Evolutionary conservation across 2,888 invertebrate species (phyloP), one percentile per base, ranked within the genome.

Genomic region (Hedychridium roseum): DNA sequence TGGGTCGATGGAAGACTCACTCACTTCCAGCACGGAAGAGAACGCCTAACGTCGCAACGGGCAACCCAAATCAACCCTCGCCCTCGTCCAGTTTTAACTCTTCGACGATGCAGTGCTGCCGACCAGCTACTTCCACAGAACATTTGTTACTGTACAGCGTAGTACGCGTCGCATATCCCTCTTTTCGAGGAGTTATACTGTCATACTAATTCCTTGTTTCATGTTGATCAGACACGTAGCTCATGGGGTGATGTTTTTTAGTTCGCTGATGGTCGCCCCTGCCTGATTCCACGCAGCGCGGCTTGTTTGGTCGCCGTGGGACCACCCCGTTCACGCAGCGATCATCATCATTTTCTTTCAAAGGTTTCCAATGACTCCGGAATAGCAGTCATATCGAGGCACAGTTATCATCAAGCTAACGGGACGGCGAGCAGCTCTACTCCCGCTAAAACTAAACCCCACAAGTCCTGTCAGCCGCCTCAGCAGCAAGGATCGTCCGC

Each of bases 1-100:
- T 92, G 80, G 88, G 90, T 15, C 91, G 92, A 76, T 92, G 92
- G 92, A 93, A 92, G 80, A 93, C 92, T 0, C 93, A 92, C 74
- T 92, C 92, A 73, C 80, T 93, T 57, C 93, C 93, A 9, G 92
- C 92, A 0, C 84, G 92, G 50, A 92, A 92, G 74, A 89, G 91
- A 80, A 87, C 88, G 43, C 84, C 84, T 0, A 87, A 88, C 1
- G 82, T 82, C 1, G 73, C 81, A 0, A 56, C 64, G 15, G 65
- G 51, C 44, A 70, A 68, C 44, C 64, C 70, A 9, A 65, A 64
- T 47, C 70, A 72, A 14, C 70, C 74, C 4, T 74, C 73, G 27
- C 73, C 73, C 2, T 73, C 75, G 3, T 70, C 73, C 3, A 72
- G 64, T 37, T 73, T 76, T 16, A 76, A 69, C 54, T 63, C 71